A percentile compares a stretch with the other conserved stretches of the same genome.
Evolutionary conservation across 2,888 invertebrate species (phyloP).

Genomic region (Tortricodes alternella): DNA sequence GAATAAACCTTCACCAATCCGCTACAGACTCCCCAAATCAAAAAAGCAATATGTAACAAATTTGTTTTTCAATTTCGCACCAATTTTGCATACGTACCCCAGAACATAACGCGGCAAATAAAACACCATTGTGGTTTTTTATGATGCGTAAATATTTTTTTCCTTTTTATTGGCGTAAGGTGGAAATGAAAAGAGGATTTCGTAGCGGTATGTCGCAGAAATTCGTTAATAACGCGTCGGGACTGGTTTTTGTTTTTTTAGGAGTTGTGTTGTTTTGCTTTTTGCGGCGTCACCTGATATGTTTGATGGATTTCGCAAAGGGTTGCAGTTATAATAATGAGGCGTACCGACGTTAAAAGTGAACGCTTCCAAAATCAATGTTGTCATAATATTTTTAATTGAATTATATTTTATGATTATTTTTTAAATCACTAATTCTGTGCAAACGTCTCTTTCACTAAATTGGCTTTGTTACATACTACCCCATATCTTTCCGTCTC

Average conservation of each 20-base stretch:
- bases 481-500: no score
- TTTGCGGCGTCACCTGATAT: constrained; percentile 35
- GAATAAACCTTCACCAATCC: constrained; percentile 51
- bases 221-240: constrained; percentile 55
- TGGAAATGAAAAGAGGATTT: constrained; percentile 70
- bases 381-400: no score
- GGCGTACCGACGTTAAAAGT: not conserved
- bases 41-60: constrained; percentile 82
- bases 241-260: constrained; percentile 37
- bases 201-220: constrained; percentile 46
- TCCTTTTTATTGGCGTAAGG: constrained; percentile 66
- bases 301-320: constrained; percentile 34
- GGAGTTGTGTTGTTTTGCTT: constrained; percentile 38
- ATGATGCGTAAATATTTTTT: constrained; percentile 72
- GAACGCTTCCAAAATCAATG: no score
- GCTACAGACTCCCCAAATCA: constrained; percentile 48
- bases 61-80: constrained; percentile 82
- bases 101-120: constrained; percentile 62
- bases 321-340: constrained; percentile 19
- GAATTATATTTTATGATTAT: no score
- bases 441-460: no score
- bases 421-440: no score
- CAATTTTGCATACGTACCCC: constrained; percentile 79
- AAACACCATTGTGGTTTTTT: constrained; percentile 78
- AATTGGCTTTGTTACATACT: no score